Evolutionary conservation across 1,140 invertebrate genomes (phyloP), one percentile per base, ranked within the genome.

Genomic region (Scaptomyza pallida): DNA sequence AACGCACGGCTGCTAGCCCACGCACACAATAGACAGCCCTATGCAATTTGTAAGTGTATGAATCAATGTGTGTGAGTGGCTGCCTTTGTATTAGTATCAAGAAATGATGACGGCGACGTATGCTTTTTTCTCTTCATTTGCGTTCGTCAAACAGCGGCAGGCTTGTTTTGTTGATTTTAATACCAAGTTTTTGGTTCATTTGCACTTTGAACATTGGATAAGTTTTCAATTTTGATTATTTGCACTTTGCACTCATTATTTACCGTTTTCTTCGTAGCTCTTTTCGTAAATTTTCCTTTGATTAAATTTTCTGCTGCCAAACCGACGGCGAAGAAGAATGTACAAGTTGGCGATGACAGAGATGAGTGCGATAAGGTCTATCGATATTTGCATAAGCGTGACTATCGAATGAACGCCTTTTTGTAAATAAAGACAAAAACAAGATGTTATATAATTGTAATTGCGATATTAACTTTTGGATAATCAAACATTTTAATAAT

Each of bases 41-140:
- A 56, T 35, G 54, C 74, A 78, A 61, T 64, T 69, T 47, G 26
- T 67, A 26, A 50, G 55, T 43, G 60, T 43, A 23, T 52, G 45
- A 10, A 5, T 43, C 17, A 47, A 35, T 59, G 48, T 70, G 43
- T 63, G 52, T 50, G 21, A 45, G n/a, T n/a, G 44, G 41, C 19
- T 81, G 55, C 44, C 73, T 72, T 60, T 81, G 82, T 88, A 61
- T 81, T 51, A 59, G 81, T 88, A 63, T 35, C 41, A 73, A 76
- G 73, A 76, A 76, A 69, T 76, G 73, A 76, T 76, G 73, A 76
- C 73, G 73, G 73, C 73, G 82, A 85, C 81, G 81, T 85, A 81
- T 86, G 81, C 82, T 64, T 86, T 85, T 81, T 81, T 86, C 72
- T 75, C 37, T 73, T 47, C 67, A 50, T 70, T 63, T 55, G 50